Conservation (phyloP, 2,113 vertebrate species). For the Cryptomyrus ogoouensis region DNA sequence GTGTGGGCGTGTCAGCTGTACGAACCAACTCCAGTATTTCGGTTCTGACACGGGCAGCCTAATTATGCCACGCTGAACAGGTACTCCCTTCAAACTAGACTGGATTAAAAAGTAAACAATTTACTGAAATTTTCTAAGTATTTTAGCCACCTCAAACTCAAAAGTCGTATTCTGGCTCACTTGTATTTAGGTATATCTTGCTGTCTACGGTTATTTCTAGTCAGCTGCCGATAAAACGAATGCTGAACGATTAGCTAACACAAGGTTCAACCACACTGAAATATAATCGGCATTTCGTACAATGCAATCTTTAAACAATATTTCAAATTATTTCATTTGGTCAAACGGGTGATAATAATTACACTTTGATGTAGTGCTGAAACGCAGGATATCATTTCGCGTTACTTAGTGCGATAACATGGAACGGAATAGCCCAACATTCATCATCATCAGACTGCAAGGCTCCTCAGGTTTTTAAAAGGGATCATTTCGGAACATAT, state of each 20-base stretch:
- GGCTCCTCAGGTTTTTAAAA: not conserved
- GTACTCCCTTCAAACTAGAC: not conserved
- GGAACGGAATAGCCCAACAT: not conserved
- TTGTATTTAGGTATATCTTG: not conserved
- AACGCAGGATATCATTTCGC: not conserved
- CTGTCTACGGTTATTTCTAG: not conserved
- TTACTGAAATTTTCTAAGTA: not conserved
- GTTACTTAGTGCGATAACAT: not conserved
- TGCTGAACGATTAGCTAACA: not conserved
- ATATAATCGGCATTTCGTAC: not conserved
- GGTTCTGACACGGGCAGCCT: not conserved
- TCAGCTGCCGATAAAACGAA: not conserved
- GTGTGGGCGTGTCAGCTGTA: not conserved
- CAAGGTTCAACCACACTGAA: not conserved
- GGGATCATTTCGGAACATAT: not conserved
- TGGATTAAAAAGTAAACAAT: not conserved
- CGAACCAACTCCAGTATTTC: not conserved
- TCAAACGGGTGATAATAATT: not conserved
- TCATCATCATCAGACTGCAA: not conserved
- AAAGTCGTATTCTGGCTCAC: not conserved
- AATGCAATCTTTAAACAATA: not conserved
- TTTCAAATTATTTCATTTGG: not conserved
- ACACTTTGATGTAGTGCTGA: not conserved
- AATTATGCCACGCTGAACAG: not conserved
- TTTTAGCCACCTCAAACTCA: not conserved